Conservation (phyloP, 2,113 vertebrate species). For the Gadus macrocephalus region DNA sequence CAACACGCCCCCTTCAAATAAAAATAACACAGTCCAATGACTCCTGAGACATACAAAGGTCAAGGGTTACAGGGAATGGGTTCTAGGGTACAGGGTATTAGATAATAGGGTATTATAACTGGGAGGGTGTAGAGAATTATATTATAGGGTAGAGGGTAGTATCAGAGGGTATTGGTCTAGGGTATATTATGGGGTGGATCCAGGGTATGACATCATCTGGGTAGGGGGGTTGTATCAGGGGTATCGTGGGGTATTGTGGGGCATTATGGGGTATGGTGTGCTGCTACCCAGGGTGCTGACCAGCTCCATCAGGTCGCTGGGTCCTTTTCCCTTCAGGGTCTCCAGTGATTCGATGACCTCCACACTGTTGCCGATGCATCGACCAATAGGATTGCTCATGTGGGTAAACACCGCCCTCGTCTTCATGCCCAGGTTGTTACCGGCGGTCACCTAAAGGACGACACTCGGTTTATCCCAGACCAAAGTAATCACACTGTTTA, state of each 20-base stretch:
- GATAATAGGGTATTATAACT: background rate
- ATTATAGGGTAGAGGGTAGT: background rate
- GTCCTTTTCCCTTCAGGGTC: slow-evolving; percentile 74
- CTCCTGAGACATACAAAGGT: background rate
- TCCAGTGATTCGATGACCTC: slow-evolving; percentile 84
- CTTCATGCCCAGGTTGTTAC: slow-evolving; percentile 68
- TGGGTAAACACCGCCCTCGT: slow-evolving; percentile 73
- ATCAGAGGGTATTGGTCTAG: too few species aligned
- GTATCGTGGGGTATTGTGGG: background rate
- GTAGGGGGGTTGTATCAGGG: too few species aligned
- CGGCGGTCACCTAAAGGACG: slow-evolving; percentile 67
- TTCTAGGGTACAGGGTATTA: background rate
- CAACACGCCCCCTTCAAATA: slow-evolving; percentile 71
- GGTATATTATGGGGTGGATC: too few species aligned
- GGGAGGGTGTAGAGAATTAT: background rate
- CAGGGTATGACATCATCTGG: too few species aligned
- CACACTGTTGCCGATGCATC: slow-evolving; percentile 74
- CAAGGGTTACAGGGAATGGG: background rate
- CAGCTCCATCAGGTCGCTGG: slow-evolving; percentile 78
- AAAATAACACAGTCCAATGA: background rate
- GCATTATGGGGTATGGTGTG: background rate
- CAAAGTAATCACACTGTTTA: too few species aligned
- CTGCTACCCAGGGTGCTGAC: slow-evolving; percentile 73
- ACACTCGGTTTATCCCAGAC: too few species aligned
- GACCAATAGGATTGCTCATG: slow-evolving; percentile 80